These are phyloP conservation scores for Cephalopholis sonnerati DNA, from an alignment of 2,113 vertebrate species.

Conservation along the genomic window DNA sequence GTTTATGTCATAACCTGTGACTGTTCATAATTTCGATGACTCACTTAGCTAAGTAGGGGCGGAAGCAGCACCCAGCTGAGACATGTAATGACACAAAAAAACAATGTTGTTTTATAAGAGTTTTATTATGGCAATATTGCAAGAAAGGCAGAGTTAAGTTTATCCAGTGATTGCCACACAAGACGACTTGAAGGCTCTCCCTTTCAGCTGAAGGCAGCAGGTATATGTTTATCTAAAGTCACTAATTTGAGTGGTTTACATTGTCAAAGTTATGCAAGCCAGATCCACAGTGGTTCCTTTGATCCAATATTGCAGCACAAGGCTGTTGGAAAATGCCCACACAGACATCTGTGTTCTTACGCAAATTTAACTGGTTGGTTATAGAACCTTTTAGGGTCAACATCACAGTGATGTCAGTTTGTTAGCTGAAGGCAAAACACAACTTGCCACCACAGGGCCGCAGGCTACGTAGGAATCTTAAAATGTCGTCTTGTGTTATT, in stretches of 20 bases:
- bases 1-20: neutral
- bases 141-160: neutral
- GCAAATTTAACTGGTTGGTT: neutral
- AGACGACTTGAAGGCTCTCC: constrained; percentile 1
- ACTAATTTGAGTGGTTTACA: neutral
- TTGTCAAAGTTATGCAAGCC: neutral
- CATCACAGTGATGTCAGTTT: too few relatives aligned
- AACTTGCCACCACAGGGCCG: too few relatives aligned
- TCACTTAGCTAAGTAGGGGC: neutral
- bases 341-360: neutral
- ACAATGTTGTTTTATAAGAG: neutral
- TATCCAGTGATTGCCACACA: neutral
- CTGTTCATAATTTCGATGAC: neutral
- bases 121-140: neutral
- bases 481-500: too few relatives aligned
- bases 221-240: neutral
- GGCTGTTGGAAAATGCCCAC: neutral
- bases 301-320: neutral
- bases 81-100: neutral
- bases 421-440: too few relatives aligned
- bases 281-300: neutral
- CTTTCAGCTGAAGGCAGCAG: neutral
- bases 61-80: neutral
- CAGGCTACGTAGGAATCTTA: too few relatives aligned
- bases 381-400: too few relatives aligned